Conservation (phyloP, 1,140 invertebrate genomes). For the Drosophila mayri region DNA sequence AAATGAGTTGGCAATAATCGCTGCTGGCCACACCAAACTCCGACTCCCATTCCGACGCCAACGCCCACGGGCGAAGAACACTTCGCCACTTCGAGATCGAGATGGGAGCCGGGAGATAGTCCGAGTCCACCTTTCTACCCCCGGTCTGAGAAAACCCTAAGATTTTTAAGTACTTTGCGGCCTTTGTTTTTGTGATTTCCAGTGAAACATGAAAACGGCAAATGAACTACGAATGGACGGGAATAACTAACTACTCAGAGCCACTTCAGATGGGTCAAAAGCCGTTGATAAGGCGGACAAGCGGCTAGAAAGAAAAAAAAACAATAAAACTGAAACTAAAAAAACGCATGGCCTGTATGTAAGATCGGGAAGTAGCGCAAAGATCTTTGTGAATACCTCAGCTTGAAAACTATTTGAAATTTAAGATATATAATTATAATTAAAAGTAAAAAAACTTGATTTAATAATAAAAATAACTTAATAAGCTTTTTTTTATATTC, state of each 20-base stretch:
- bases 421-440: not conserved
- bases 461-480: not conserved
- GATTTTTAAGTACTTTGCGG: slow-evolving; percentile 41
- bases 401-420: no score
- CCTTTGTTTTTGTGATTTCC: slow-evolving; percentile 52
- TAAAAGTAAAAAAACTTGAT: not conserved
- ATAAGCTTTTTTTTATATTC: not conserved
- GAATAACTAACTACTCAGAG: slow-evolving; percentile 52
- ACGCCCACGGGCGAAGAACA: slow-evolving; percentile 44
- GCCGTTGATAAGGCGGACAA: slow-evolving; percentile 63
- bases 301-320: slow-evolving; percentile 6
- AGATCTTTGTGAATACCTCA: not conserved
- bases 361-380: not conserved
- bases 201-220: slow-evolving; percentile 72
- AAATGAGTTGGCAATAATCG: slow-evolving; percentile 60
- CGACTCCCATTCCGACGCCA: slow-evolving; percentile 32
- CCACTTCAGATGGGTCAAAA: slow-evolving; percentile 56
- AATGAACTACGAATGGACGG: slow-evolving; percentile 51
- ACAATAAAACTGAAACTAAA: slow-evolving; percentile 21
- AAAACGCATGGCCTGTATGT: slow-evolving; percentile 26
- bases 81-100: slow-evolving; percentile 39
- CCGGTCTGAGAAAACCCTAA: not conserved
- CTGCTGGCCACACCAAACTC: slow-evolving; percentile 25
- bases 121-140: slow-evolving; percentile 34
- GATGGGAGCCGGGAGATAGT: slow-evolving; percentile 49